A percentile compares a stretch with the other conserved stretches of the same genome.
Conservation (phyloP, 1,140 invertebrate genomes). For the Drosophila lacertosa region DNA sequence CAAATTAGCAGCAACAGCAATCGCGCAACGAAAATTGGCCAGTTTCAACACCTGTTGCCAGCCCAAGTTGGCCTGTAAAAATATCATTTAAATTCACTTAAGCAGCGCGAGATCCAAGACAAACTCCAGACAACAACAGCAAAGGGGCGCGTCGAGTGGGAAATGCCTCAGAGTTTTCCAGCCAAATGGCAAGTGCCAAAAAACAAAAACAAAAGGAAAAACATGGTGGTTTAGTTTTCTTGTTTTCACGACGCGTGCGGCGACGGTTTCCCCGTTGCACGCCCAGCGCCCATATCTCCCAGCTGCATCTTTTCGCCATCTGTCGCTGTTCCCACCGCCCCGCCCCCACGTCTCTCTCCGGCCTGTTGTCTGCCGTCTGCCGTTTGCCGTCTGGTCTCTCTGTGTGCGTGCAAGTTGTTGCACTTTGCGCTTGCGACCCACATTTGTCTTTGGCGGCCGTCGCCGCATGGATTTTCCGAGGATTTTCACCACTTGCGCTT, state of each 20-base stretch:
- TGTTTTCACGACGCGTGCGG: constrained; percentile 53
- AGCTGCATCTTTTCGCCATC: constrained; percentile 42
- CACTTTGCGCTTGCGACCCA: constrained; percentile 77
- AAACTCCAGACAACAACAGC: constrained; percentile 30
- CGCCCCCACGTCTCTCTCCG: neutral
- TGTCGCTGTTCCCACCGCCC: neutral
- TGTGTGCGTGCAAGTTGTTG: constrained; percentile 63
- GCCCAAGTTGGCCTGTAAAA: constrained; percentile 41
- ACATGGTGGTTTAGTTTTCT: constrained; percentile 57
- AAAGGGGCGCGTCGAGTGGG: constrained; percentile 2
- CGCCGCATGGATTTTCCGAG: constrained; percentile 48
- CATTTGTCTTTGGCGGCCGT: constrained; percentile 68
- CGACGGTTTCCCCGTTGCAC: constrained; percentile 29
- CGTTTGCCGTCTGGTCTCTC: constrained; percentile 2
- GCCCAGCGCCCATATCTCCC: constrained; percentile 25
- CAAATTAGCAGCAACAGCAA: constrained; percentile 59
- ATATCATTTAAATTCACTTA: constrained; percentile 80
- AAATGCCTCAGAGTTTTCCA: constrained; percentile 15
- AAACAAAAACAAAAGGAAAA: constrained; percentile 21
- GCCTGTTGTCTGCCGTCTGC: constrained; percentile 16
- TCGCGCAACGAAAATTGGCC: constrained; percentile 24
- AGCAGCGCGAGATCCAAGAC: constrained; percentile 50
- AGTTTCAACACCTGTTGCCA: constrained; percentile 64
- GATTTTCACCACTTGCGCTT: constrained; percentile 44
- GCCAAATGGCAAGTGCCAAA: constrained; percentile 63